A percentile compares a stretch with the other conserved stretches of the same genome.
phyloP scores from a whole-genome alignment of 2,113 vertebrate species.

The Campylomormyrus numenius region DNA sequence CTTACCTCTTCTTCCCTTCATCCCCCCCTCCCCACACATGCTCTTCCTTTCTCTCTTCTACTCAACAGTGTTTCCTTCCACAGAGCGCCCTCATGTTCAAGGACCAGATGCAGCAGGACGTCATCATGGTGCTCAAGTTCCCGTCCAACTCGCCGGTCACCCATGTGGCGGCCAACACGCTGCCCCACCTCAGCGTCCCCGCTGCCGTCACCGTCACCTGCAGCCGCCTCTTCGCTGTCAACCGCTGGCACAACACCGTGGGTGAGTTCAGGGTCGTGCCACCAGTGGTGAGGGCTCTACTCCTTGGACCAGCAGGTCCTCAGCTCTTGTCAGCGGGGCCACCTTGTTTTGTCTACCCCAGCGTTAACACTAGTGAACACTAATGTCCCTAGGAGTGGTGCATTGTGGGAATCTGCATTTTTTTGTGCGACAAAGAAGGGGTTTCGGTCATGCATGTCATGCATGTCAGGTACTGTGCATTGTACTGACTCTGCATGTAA shows the following conservation, averaged over 20 bases:
- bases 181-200: constrained; percentile 91
- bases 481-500: not conserved
- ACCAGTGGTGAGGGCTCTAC: not conserved
- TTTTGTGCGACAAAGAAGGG: not conserved
- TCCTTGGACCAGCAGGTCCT: not conserved
- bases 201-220: constrained; percentile 95
- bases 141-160: constrained; percentile 96
- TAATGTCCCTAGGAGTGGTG: not conserved
- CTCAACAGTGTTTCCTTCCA: constrained; percentile 96
- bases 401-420: not conserved
- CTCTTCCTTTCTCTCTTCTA: constrained; percentile 53
- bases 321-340: not conserved
- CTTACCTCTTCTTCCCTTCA: not conserved
- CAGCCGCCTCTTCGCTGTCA: constrained; percentile 94
- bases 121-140: constrained; percentile 99
- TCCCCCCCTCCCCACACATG: not conserved
- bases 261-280: constrained; percentile 61
- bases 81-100: constrained; percentile 99
- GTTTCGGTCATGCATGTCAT: not conserved
- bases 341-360: not conserved
- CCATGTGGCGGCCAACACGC: constrained; percentile 91
- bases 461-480: not conserved
- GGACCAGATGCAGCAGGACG: constrained; percentile 99
- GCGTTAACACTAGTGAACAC: not conserved
- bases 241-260: constrained; percentile 99